A percentile compares a stretch with the other conserved stretches of the same genome.
These are phyloP conservation scores for Procavia capensis DNA, from an alignment of 2,113 vertebrate genomes.

Conservation along the genomic window DNA sequence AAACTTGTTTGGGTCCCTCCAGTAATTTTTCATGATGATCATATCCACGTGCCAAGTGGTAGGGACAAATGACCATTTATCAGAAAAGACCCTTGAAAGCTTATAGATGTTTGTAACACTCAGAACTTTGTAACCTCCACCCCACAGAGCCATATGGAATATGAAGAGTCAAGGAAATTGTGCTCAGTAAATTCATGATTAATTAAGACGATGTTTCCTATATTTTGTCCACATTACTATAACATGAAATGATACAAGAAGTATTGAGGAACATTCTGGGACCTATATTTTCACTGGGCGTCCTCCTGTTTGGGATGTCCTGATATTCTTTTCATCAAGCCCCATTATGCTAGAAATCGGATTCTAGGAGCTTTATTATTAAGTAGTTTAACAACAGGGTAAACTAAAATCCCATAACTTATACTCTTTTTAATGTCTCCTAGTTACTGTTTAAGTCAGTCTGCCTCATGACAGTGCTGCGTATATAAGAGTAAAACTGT, in stretches of 20 bases:
- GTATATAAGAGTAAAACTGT: neutral
- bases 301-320: neutral
- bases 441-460: too few species aligned
- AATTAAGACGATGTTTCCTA: neutral
- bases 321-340: neutral
- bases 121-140: neutral
- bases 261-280: neutral
- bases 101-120: neutral
- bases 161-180: neutral
- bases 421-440: neutral
- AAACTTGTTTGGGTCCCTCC: neutral
- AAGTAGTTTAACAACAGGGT: neutral
- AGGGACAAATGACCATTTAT: neutral
- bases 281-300: neutral
- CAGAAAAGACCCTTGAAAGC: neutral
- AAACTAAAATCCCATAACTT: neutral
- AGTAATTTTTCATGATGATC: neutral
- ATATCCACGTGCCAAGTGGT: neutral
- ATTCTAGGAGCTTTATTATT: neutral
- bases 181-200: neutral
- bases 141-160: neutral
- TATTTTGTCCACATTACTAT: constrained; percentile 4
- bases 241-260: neutral
- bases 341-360: neutral
- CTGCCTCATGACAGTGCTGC: too few species aligned